Base-by-base conservation (phyloP, 2,797 vertebrate genomes). In the Enteromius afrohamiltoni region DNA sequence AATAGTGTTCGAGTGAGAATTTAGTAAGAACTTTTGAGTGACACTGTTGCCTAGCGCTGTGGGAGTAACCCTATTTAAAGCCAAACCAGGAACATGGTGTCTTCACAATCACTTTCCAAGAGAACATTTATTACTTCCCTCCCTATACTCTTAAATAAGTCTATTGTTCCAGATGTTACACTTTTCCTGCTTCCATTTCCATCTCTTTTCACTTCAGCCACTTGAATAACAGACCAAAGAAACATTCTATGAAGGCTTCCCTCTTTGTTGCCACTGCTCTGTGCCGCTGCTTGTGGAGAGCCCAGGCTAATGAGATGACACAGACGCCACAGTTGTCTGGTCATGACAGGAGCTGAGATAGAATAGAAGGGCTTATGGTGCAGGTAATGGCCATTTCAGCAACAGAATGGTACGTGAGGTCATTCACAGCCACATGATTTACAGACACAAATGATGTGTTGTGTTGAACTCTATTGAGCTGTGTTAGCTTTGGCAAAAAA, bases 141-240 rank as follows among this genome's bases (percentile, higher is more conserved):
- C 64, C 58, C 37, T 79, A 47, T 37, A 37, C 47, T 71, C 47
- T 83, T 37, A 26, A 79, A 80, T 17, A 85, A 79, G 60, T 79
- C 47, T 83, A 77, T 68, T 77, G 84, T n/a, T 49, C 29, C 64
- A 68, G 67, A 83, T 34, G 42, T 53, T 31, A 68, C 31, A 34
- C 19, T 47, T 70, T 77, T 23, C 3, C 10, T 77, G 40, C 29
- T 60, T 21, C 40, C 29, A 29, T 87, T 89, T 89, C 86, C 76
- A 76, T 83, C 47, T 78, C 14, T 34, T 77, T 75, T 68, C 65
- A 60, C 75, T 85, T 87, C 80, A 84, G 53, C 74, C 78, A 26
- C 86, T 71, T 80, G 11, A 58, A 73, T 34, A 7, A 37, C 85
- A 85, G 87, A 90, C 84, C 87, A 90, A 86, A 88, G 86, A 85